Base-by-base conservation (phyloP, 2,113 vertebrate species). In the Daphoenositta chrysoptera region DNA sequence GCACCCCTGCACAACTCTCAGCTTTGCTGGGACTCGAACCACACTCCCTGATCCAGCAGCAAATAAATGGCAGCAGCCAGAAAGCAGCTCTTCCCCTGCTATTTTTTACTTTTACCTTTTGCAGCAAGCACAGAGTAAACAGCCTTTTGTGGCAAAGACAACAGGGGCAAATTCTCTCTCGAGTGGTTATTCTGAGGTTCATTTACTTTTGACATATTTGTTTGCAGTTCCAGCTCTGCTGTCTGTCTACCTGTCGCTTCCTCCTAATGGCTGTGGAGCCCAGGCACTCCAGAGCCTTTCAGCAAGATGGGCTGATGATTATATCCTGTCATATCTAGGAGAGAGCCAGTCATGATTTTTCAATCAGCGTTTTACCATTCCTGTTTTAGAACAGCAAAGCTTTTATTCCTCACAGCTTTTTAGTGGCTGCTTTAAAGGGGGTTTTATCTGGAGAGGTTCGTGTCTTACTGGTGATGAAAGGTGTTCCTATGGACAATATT, bases 171-270 rank as follows among this genome's bases (percentile, higher is more conserved):
- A 95, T 95, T 94, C 78, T 70, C 93, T 96, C 95, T 95, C 93
- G 71, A 93, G 97, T 83, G 96, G 89, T 97, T 97, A 91, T 96
- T 94, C 95, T 84, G 96, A 96, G 97, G 97, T 95, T 98, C 97
- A 93, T 97, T 97, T 97, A 28, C 95, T 96, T 75, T 68, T 96
- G 97, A 97, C 95, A 89, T 92, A 91, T 97, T 96, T 97, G 95
- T 96, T 97, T 94, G 96, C 93, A 95, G 68, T 90, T 96, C 87
- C 75, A 66, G 92, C 57, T 45, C 81, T 64, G 71, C 80, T 13
- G 53, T 81, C 80, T 86, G 45, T 90, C 97, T 96, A 63, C 48
- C 69, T 63, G 82, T 57, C 44, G 24, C 82, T 96, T 37, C 44
- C 66, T 51, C 60, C 45, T 90, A 94, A 94, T 44, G 96, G 88